A percentile compares a stretch with the other conserved stretches of the same genome.
Evolutionary conservation across 1,140 invertebrate species (phyloP).

Genomic region (Eufriesea mexicana): DNA sequence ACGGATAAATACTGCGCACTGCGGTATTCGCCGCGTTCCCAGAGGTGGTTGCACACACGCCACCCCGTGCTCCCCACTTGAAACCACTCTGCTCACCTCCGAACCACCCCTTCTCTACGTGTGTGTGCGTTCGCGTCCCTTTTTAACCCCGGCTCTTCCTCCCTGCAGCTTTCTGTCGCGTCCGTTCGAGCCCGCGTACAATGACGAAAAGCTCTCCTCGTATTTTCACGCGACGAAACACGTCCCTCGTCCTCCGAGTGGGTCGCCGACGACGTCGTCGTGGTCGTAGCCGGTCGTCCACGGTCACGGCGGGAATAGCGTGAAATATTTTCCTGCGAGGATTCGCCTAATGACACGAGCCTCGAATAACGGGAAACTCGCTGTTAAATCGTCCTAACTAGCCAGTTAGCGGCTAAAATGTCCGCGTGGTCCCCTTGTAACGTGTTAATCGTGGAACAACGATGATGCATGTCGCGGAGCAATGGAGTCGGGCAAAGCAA

Average conservation of each 20-base stretch:
- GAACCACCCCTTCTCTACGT: conserved; percentile 9
- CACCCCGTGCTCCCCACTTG: conserved; percentile 18
- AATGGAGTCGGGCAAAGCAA: not conserved
- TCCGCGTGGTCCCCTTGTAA: accelerated
- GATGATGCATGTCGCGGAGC: not conserved
- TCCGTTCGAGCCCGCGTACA: conserved; percentile 10
- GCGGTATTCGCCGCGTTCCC: conserved; percentile 57
- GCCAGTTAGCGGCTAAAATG: not conserved
- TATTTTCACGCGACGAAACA: conserved; percentile 2
- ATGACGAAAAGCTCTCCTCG: conserved; percentile 38
- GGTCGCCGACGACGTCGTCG: not conserved
- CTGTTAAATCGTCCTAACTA: conserved; percentile 23
- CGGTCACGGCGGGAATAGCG: no score
- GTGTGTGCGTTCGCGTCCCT: not conserved
- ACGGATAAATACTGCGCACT: conserved; percentile 58
- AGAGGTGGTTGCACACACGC: conserved; percentile 44
- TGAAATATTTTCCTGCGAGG: conserved; percentile 49
- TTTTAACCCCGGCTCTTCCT: conserved; percentile 16
- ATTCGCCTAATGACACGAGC: conserved; percentile 31
- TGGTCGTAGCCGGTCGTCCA: not conserved
- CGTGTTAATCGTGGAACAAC: not conserved
- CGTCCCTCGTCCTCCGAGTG: no score
- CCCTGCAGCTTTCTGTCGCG: conserved; percentile 3
- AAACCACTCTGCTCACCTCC: conserved; percentile 32
- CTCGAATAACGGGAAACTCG: not conserved